Percentiles rank a stretch among this genome's conserved stretches.
Conservation (phyloP, 2,888 invertebrate genomes). For the Baronia brevicornis region DNA sequence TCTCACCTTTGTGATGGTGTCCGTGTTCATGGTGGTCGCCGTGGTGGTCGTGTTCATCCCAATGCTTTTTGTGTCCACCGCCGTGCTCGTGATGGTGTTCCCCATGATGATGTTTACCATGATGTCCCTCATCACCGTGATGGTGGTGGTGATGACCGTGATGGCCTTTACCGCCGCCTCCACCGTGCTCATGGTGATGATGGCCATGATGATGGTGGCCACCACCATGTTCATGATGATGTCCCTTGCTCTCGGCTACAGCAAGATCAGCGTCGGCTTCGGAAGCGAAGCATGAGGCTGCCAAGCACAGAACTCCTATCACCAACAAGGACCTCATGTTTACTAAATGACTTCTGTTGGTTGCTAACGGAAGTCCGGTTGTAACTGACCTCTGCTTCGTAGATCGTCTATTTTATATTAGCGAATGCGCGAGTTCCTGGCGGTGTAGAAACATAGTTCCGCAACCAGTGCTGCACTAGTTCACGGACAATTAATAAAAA, state of each 20-base stretch:
- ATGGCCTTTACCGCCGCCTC: conserved; percentile 85
- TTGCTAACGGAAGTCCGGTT: conserved; percentile 55
- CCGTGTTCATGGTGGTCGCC: conserved; percentile 85
- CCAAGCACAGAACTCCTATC: conserved; percentile 51
- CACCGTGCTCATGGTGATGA: conserved; percentile 82
- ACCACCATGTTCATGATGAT: conserved; percentile 76
- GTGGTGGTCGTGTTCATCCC: conserved; percentile 84
- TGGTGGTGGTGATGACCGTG: conserved; percentile 85
- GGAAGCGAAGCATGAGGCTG: conserved; percentile 44
- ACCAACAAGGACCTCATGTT: conserved; percentile 54
- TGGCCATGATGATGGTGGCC: conserved; percentile 80
- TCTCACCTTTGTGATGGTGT: conserved; percentile 85
- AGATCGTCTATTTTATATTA: conserved; percentile 62
- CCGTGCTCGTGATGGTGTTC: conserved; percentile 84
- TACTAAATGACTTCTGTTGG: conserved; percentile 18
- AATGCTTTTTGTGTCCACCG: conserved; percentile 86
- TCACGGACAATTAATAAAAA: conserved; percentile 48
- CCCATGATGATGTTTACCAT: conserved; percentile 85
- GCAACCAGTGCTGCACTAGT: conserved; percentile 56
- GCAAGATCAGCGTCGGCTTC: conserved; percentile 49
- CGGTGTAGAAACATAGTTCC: conserved; percentile 58
- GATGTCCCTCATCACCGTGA: conserved; percentile 83
- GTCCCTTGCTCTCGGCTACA: conserved; percentile 67
- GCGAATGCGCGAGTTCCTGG: conserved; percentile 35
- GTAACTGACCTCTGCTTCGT: conserved; percentile 53